These are phyloP conservation scores for Maccullochella peelii DNA, from an alignment of 2,113 vertebrate genomes.

Conservation along the genomic window DNA sequence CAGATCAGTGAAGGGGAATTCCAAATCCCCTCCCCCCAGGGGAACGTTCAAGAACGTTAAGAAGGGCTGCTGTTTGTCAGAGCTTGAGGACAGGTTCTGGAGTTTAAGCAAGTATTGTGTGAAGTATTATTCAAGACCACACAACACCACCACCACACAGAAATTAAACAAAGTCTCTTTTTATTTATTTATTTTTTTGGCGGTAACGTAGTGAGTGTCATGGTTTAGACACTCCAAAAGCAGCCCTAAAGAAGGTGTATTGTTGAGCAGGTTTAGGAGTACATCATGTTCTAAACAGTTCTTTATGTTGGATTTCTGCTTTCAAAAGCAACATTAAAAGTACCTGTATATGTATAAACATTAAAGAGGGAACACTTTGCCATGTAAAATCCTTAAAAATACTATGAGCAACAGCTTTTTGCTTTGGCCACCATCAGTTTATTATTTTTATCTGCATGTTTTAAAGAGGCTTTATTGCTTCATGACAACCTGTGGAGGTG, in stretches of 20 bases:
- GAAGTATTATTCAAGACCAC: too few species aligned
- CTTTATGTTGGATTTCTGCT: not conserved
- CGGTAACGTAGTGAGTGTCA: not conserved
- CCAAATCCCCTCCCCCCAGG: not conserved
- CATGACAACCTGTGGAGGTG: not conserved
- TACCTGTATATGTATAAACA: too few species aligned
- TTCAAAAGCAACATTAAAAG: not conserved
- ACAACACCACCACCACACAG: not conserved
- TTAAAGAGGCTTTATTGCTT: conserved; percentile 2
- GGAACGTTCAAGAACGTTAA: not conserved
- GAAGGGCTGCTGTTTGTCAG: not conserved
- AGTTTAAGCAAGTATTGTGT: not conserved
- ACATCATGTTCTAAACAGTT: not conserved
- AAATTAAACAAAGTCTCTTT: not conserved
- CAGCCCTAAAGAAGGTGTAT: not conserved
- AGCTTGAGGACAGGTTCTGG: not conserved
- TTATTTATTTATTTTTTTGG: too few species aligned
- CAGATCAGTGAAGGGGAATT: conserved; percentile 22
- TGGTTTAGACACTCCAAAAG: too few species aligned
- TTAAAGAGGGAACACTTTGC: not conserved
- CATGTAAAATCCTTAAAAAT: not conserved
- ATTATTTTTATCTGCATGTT: not conserved
- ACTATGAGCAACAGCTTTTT: not conserved
- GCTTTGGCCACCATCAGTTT: too few species aligned
- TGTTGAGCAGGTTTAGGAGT: not conserved